These are phyloP conservation scores for Anoplopoma fimbria DNA, from an alignment of 2,113 vertebrate genomes.

Conservation along the genomic window DNA sequence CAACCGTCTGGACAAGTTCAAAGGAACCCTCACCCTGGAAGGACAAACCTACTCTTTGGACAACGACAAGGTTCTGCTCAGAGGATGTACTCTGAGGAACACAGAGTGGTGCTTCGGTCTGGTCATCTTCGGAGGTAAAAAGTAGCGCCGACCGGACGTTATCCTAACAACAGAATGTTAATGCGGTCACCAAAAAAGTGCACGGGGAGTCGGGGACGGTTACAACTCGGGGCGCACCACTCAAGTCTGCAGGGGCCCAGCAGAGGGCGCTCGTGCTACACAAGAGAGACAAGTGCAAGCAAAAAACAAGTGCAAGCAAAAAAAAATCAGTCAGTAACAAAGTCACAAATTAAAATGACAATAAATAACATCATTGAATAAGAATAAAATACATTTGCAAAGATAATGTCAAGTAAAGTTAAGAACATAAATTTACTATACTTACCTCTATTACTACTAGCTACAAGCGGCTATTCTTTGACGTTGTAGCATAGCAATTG, in stretches of 20 bases:
- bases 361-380: background rate
- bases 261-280: background rate
- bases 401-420: background rate
- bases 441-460: no score
- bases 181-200: no score
- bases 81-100: conserved; percentile 94
- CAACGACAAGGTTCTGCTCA: conserved; percentile 91
- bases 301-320: no score
- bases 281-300: no score
- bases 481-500: no score
- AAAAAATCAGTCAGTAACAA: no score
- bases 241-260: background rate
- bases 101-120: conserved; percentile 97
- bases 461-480: background rate
- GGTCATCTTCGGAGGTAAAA: conserved; percentile 91
- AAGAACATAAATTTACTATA: background rate
- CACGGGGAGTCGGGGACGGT: background rate
- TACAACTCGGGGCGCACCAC: background rate
- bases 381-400: background rate
- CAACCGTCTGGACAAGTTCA: conserved; percentile 93
- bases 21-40: conserved; percentile 85
- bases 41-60: conserved; percentile 85
- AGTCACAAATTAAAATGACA: background rate
- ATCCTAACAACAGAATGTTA: background rate
- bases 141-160: background rate